phyloP scores from a whole-genome alignment of 2,113 vertebrate genomes.

The Cottus gobio region DNA sequence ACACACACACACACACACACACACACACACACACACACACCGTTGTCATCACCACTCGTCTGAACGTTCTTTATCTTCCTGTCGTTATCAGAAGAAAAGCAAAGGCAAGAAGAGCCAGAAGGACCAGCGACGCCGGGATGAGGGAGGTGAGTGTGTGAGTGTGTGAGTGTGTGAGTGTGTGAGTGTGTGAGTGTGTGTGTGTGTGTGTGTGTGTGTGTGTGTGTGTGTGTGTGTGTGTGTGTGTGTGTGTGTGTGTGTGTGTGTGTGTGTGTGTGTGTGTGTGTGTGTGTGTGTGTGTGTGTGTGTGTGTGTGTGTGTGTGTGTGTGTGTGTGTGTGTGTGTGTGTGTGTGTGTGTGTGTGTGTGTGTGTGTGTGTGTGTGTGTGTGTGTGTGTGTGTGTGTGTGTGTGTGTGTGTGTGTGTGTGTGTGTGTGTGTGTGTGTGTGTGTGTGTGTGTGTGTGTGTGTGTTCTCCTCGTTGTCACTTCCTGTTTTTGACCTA shows the following conservation, averaged over 20 bases:
- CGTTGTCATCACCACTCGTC: too few relatives aligned
- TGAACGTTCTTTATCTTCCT: conserved; percentile 20
- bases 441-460: too few relatives aligned
- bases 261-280: too few relatives aligned
- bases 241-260: background rate
- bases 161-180: conserved; percentile 15
- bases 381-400: background rate
- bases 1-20: too few relatives aligned
- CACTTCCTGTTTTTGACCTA: background rate
- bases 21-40: too few relatives aligned
- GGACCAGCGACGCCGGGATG: conserved; percentile 52
- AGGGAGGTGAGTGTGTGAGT: conserved; percentile 64
- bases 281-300: background rate
- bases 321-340: background rate
- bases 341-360: background rate
- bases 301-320: background rate
- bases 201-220: conserved; percentile 17
- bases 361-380: background rate
- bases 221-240: background rate
- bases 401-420: background rate
- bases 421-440: background rate
- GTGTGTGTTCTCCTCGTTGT: background rate
- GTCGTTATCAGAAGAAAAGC: conserved; percentile 75
- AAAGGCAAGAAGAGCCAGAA: conserved; percentile 72
- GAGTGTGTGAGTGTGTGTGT: background rate